Conservation (phyloP, 2,888 invertebrate genomes). For the Drosophila fulvimacula region DNA sequence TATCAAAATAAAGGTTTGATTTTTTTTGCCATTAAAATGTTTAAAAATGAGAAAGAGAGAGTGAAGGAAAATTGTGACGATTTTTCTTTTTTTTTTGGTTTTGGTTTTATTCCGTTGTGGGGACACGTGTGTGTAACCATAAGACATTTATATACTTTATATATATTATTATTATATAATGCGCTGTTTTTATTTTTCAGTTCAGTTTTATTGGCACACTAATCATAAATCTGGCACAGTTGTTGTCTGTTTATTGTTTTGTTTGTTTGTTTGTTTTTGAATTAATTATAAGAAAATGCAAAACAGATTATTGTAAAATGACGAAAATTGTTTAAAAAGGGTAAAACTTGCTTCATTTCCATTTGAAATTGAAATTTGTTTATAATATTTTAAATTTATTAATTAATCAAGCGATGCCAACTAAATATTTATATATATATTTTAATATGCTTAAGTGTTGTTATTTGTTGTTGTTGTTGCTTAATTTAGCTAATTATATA, state of each 20-base stretch:
- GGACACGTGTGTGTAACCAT: constrained; percentile 84
- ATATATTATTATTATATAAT: constrained; percentile 33
- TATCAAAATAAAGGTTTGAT: constrained; percentile 48
- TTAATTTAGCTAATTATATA: constrained; percentile 16
- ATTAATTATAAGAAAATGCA: constrained; percentile 66
- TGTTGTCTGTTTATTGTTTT: constrained; percentile 27
- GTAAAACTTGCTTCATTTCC: constrained; percentile 44
- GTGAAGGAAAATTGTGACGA: constrained; percentile 23
- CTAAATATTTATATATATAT: constrained; percentile 45
- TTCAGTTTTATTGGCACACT: constrained; percentile 24
- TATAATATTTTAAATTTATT: constrained; percentile 24
- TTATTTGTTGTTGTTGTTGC: constrained; percentile 19
- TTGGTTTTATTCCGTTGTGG: constrained; percentile 34
- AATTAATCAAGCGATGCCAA: constrained; percentile 82
- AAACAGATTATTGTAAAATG: constrained; percentile 59
- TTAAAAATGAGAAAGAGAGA: constrained; percentile 13
- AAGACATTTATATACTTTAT: constrained; percentile 81
- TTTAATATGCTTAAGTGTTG: constrained; percentile 34
- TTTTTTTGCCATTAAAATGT: constrained; percentile 9
- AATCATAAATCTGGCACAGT: constrained; percentile 51
- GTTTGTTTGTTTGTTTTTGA: constrained; percentile 24
- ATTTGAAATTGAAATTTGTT: background rate
- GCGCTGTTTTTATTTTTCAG: constrained; percentile 18
- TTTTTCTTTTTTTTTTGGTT: constrained; percentile 13
- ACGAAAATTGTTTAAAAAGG: constrained; percentile 36